Conservation (phyloP, 2,888 invertebrate genomes). For the Hololepta plana region DNA sequence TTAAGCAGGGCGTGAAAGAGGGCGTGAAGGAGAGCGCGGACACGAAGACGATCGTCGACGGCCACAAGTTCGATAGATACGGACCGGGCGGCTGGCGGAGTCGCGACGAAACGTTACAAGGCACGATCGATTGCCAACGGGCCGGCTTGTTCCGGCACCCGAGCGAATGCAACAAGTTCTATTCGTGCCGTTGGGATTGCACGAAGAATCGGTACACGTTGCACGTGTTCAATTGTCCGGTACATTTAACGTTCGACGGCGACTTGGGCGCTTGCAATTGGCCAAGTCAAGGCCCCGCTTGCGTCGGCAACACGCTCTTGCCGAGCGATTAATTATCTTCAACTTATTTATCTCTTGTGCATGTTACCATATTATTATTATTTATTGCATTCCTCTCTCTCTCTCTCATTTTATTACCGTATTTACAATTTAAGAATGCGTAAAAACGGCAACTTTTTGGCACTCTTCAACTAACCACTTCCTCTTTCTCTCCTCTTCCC, state of each 20-base stretch:
- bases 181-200: conserved; percentile 64
- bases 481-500: no score
- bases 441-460: no score
- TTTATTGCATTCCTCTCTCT: conserved; percentile 1
- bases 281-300: conserved; percentile 65
- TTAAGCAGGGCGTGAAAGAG: conserved; percentile 17
- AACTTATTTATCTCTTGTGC: conserved; percentile 2
- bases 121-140: conserved; percentile 40
- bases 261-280: conserved; percentile 64
- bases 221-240: conserved; percentile 60
- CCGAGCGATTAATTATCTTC: conserved; percentile 18
- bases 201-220: conserved; percentile 57
- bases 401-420: no score
- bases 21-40: conserved; percentile 25
- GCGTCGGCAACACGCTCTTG: conserved; percentile 44
- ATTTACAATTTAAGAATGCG: no score
- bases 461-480: no score
- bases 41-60: conserved; percentile 8
- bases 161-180: conserved; percentile 64
- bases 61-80: conserved; percentile 34
- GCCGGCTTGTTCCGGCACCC: conserved; percentile 51
- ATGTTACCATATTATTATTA: not conserved
- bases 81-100: conserved; percentile 43
- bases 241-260: conserved; percentile 59
- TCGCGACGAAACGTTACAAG: conserved; percentile 38